Evolutionary conservation across 2,113 vertebrate species (phyloP).

Genomic region (Cyprichromis sp.): DNA sequence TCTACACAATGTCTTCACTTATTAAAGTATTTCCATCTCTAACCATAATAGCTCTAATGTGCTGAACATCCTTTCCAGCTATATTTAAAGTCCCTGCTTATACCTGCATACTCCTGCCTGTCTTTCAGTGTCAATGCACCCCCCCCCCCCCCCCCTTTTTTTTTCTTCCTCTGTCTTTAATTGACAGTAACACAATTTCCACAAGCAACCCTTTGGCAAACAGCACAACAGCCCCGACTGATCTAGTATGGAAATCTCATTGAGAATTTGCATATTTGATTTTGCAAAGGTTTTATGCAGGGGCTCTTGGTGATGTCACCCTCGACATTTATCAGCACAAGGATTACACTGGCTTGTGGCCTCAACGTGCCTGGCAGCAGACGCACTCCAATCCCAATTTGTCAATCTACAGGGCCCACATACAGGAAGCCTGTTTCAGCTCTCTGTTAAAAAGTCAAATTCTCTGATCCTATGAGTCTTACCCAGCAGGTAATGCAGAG

Average conservation of each 20-base stretch:
- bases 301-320: not conserved
- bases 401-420: not conserved
- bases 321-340: not conserved
- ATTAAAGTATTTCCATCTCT: not conserved
- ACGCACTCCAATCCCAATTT: not conserved
- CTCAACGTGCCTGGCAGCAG: not conserved
- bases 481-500: not conserved
- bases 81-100: not conserved
- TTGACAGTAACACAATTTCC: not conserved
- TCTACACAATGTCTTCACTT: not conserved
- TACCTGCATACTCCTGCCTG: not conserved
- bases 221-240: not conserved
- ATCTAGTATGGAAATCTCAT: not conserved
- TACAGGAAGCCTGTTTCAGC: not conserved
- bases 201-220: not conserved
- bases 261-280: not conserved
- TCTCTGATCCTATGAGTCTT: not conserved
- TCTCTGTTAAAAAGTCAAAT: not conserved
- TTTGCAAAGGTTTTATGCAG: not conserved
- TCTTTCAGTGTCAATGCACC: not conserved
- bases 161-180: not conserved
- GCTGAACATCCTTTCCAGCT: not conserved
- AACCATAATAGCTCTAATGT: not conserved
- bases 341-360: not conserved
- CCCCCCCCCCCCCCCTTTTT: fast-evolving